Percentiles rank a stretch among this genome's conserved stretches.
These are phyloP conservation scores for Pogonomyrmex barbatus DNA, from an alignment of 1,140 invertebrate genomes.

Conservation along the genomic window DNA sequence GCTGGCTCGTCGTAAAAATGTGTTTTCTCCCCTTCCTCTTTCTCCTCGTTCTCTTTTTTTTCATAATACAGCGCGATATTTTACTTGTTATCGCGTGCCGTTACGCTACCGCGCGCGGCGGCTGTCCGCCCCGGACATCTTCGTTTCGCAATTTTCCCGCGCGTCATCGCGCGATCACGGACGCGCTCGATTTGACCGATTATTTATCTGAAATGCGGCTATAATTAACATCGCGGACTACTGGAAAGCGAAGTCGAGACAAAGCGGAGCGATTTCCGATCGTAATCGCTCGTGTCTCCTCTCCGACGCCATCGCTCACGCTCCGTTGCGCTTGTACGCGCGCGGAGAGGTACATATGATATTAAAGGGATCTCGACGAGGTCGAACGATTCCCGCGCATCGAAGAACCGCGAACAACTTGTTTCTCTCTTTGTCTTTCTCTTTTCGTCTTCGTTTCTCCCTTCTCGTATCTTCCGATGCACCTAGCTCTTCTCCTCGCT, in stretches of 20 bases:
- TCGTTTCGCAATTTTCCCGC: conserved; percentile 46
- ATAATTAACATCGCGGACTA: conserved; percentile 42
- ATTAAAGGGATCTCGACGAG: conserved; percentile 77
- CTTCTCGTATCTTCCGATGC: background rate
- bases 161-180: conserved; percentile 24
- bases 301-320: conserved; percentile 33
- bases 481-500: conserved; percentile 1
- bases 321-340: conserved; percentile 30
- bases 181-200: conserved; percentile 31
- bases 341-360: conserved; percentile 59
- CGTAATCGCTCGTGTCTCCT: conserved; percentile 69
- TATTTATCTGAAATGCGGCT: conserved; percentile 6
- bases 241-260: conserved; percentile 4
- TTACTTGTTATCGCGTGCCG: conserved; percentile 51
- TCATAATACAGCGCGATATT: conserved; percentile 34
- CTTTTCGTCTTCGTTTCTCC: background rate
- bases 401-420: conserved; percentile 83
- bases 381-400: conserved; percentile 71
- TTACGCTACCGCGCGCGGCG: conserved; percentile 54
- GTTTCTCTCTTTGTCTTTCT: conserved; percentile 67
- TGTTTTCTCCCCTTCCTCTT: background rate
- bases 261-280: background rate
- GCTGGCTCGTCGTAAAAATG: conserved; percentile 47
- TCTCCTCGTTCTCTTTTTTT: conserved; percentile 14
- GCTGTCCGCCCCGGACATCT: conserved; percentile 44